These are phyloP conservation scores for Nesoenas mayeri DNA, from an alignment of 2,113 vertebrate species.

Conservation along the genomic window DNA sequence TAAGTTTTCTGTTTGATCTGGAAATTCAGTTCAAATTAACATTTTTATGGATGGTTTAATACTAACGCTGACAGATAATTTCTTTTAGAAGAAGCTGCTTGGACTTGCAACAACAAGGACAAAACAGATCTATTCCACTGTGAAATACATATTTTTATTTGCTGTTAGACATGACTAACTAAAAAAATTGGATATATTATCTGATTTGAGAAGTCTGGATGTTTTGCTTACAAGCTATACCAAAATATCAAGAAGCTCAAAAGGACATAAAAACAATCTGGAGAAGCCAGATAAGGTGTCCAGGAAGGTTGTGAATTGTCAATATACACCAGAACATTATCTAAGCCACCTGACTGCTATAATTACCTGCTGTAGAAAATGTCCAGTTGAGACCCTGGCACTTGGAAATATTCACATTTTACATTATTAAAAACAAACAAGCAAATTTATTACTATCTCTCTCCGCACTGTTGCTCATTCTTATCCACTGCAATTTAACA, in stretches of 20 bases:
- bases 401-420: not conserved
- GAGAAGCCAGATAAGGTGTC: not conserved
- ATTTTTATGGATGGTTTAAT: slow-evolving; percentile 27
- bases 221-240: not conserved
- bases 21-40: slow-evolving; percentile 29
- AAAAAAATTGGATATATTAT: not conserved
- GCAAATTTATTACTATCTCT: not conserved
- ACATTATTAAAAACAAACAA: not conserved
- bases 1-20: slow-evolving; percentile 56
- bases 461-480: not conserved
- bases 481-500: not conserved
- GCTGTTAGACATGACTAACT: not conserved
- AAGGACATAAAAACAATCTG: not conserved
- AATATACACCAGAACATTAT: not conserved
- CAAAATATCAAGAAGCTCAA: not conserved
- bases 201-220: not conserved
- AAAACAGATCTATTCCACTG: not conserved
- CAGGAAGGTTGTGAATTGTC: not conserved
- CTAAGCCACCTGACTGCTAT: not conserved
- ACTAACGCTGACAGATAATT: not conserved
- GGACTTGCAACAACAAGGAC: not conserved
- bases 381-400: not conserved
- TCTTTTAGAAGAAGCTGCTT: not conserved
- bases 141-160: not conserved
- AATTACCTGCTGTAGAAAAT: not conserved